phyloP scores from a whole-genome alignment of 2,113 vertebrate species.

The Elephas maximus region DNA sequence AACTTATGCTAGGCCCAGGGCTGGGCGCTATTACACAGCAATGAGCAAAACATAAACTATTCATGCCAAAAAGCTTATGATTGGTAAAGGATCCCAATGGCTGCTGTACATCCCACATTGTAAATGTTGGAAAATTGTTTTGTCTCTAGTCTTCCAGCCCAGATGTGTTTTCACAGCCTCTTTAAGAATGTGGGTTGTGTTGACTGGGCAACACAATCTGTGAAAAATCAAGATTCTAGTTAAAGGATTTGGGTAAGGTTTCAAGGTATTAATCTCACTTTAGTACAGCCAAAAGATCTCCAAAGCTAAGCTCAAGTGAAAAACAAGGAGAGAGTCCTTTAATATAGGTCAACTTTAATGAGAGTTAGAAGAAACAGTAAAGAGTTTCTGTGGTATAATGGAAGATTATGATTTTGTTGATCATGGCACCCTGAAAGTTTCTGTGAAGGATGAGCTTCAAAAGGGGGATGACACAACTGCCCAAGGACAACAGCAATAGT shows the following conservation, averaged over 20 bases:
- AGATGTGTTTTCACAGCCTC: not conserved
- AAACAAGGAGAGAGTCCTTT: not conserved
- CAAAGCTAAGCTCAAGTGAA: not conserved
- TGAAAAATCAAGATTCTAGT: not conserved
- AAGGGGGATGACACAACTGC: not conserved
- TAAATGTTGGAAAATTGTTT: not conserved
- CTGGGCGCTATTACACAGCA: not conserved
- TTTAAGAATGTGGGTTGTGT: not conserved
- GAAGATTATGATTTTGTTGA: not conserved
- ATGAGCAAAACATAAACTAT: not conserved
- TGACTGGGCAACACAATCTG: not conserved
- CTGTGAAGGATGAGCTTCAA: not conserved
- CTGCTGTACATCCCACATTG: fast-evolving
- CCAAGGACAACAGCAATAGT: not conserved
- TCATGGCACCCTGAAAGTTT: not conserved
- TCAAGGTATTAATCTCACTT: not conserved
- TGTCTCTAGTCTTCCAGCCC: not conserved
- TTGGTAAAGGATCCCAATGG: not conserved
- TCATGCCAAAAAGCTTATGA: not conserved
- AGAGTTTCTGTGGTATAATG: not conserved
- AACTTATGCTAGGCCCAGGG: not conserved
- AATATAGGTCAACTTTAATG: not conserved
- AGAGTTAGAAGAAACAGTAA: not conserved
- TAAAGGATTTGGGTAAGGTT: not conserved
- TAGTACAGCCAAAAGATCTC: not conserved